Conservation (phyloP, 2,797 vertebrate genomes). For the Garrulus glandarius region DNA sequence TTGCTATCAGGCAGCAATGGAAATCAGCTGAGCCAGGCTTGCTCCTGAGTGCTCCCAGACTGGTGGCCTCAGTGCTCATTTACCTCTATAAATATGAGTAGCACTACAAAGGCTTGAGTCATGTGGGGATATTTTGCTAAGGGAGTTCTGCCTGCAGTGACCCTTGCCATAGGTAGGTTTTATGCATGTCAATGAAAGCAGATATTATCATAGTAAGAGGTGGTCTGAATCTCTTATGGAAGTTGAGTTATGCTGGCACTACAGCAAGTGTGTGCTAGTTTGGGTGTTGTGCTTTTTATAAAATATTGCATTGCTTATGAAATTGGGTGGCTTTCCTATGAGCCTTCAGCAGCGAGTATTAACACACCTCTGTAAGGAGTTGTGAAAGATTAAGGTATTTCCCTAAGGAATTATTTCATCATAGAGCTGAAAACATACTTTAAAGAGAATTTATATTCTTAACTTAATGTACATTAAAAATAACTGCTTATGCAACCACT, state of each 20-base stretch:
- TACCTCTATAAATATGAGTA: not conserved
- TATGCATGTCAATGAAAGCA: not conserved
- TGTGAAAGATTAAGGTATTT: not conserved
- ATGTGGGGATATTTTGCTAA: accelerated
- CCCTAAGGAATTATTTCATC: not conserved
- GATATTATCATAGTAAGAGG: not conserved
- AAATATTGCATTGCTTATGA: not conserved
- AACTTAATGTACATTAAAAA: not conserved
- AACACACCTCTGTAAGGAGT: not conserved
- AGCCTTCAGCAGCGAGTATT: not conserved
- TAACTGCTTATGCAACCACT: not conserved
- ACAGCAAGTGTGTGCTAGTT: not conserved
- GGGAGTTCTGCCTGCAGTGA: accelerated
- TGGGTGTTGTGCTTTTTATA: not conserved
- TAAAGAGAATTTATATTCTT: not conserved
- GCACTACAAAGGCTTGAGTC: accelerated
- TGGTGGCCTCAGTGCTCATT: not conserved
- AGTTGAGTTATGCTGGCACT: not conserved
- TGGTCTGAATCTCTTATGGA: not conserved
- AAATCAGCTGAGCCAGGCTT: not conserved
- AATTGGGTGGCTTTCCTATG: not conserved
- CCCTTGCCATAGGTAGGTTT: not conserved
- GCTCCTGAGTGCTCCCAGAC: not conserved
- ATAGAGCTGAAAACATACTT: not conserved
- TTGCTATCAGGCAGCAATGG: not conserved